A percentile compares a stretch with the other conserved stretches of the same genome.
These are phyloP conservation scores for Bombus confusus DNA, from an alignment of 1,140 invertebrate species.

Conservation along the genomic window DNA sequence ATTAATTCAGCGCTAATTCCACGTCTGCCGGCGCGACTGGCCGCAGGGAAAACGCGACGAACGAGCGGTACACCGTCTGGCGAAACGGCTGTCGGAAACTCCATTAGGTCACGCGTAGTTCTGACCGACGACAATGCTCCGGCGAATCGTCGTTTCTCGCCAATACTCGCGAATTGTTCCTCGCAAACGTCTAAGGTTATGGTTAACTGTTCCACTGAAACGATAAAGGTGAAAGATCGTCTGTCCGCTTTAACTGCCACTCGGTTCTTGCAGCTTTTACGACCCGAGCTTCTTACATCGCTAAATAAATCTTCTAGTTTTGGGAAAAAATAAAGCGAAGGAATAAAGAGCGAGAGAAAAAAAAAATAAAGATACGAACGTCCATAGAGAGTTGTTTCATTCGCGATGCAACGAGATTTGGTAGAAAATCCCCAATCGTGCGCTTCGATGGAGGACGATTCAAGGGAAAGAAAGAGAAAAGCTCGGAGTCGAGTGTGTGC, in stretches of 20 bases:
- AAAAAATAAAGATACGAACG: too few species aligned
- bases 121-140: neutral
- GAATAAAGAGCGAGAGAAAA: too few species aligned
- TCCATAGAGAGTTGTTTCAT: too few species aligned
- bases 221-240: neutral
- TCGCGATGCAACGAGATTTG: too few species aligned
- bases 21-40: conserved; percentile 21
- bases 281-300: neutral
- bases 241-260: neutral
- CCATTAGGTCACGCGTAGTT: conserved; percentile 11
- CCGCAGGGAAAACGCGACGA: conserved; percentile 32
- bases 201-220: neutral
- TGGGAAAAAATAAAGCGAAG: neutral
- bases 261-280: neutral
- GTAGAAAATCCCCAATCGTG: too few species aligned
- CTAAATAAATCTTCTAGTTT: neutral
- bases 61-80: conserved; percentile 2
- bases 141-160: neutral
- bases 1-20: conserved; percentile 66
- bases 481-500: neutral
- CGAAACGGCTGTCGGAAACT: conserved; percentile 47
- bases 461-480: neutral
- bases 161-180: neutral
- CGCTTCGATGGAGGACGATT: too few species aligned
- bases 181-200: neutral